These are phyloP conservation scores for Tinamus guttatus DNA, from an alignment of 2,113 vertebrate genomes.

Conservation along the genomic window DNA sequence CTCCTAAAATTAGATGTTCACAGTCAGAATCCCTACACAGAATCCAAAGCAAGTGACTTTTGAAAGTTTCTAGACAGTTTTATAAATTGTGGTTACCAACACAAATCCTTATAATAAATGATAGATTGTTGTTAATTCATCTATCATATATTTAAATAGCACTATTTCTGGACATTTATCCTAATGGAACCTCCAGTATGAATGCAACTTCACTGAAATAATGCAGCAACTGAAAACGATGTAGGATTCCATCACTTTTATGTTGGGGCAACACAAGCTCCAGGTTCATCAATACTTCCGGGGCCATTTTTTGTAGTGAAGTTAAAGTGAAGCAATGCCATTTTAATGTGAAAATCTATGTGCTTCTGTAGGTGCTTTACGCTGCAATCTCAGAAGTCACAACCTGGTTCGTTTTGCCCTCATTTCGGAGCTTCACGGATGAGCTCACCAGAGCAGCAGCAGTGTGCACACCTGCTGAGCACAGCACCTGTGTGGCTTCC, in stretches of 20 bases:
- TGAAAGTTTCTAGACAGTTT: slow-evolving; percentile 48
- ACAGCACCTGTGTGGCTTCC: not conserved
- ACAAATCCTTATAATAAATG: slow-evolving; percentile 39
- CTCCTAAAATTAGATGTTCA: slow-evolving; percentile 23
- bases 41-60: not conserved
- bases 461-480: not conserved
- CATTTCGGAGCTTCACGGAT: not conserved
- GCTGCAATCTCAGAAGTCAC: slow-evolving; percentile 24
- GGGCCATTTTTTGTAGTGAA: slow-evolving; percentile 57
- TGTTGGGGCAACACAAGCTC: slow-evolving; percentile 22
- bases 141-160: slow-evolving; percentile 2
- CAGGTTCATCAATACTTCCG: slow-evolving; percentile 30
- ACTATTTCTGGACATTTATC: slow-evolving; percentile 54
- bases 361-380: slow-evolving; percentile 20
- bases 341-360: slow-evolving; percentile 74
- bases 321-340: slow-evolving; percentile 66
- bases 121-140: slow-evolving; percentile 56
- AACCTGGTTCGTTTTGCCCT: not conserved
- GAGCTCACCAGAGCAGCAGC: not conserved
- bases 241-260: slow-evolving; percentile 23
- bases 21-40: not conserved
- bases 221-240: slow-evolving; percentile 40
- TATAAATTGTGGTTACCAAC: slow-evolving; percentile 10
- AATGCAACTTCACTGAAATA: slow-evolving; percentile 50
- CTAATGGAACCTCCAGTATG: slow-evolving; percentile 59